Evolutionary conservation across 2,797 vertebrate genomes (phyloP), one percentile per base, ranked within the genome.

Genomic region (Botia kubotai): DNA sequence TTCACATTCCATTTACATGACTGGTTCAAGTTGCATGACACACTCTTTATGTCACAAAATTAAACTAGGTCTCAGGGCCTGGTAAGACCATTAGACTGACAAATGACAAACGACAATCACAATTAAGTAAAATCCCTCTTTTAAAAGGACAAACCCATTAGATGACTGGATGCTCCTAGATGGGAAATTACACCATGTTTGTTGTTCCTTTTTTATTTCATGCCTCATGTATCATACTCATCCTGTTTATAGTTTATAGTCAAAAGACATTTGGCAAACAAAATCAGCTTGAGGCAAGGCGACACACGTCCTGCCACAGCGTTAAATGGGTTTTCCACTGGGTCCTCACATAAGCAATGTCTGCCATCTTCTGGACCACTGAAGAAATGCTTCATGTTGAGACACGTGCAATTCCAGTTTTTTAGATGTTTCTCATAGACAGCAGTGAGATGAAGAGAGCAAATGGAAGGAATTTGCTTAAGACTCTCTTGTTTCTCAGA

Each of bases 281-380:
- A 78, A 85, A 78, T 85, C 58, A 75, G 57, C 50, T 69, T 80
- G 55, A 80, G n/a, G 29, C 33, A 29, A 75, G 74, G 67, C 58
- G 43, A 75, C 29, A 68, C 62, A 65, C 2, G 29, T 68, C 62
- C 67, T 57, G 46, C 75, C 67, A 21, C 33, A 75, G n/a, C 26
- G 66, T 68, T 55, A 70, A 65, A 77, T 72, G 62, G 4, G 76
- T 85, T 83, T 85, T 77, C 68, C 74, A 86, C 72, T 53, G 67
- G 43, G 36, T 77, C 71, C 79, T 89, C 85, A 86, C 29, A 85
- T 86, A 91, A 87, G 85, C 87, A 84, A 88, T 83, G 92, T 83
- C 91, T 94, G 92, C 91, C 91, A 93, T 88, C 93, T 94, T 88
- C 91, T 92, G 92, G 92, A 87, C 62, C 63, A 80, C 65, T 63